Percentiles rank a stretch among this genome's conserved stretches.
Conservation (phyloP, 2,888 invertebrate species). For the Netelia virgata region DNA sequence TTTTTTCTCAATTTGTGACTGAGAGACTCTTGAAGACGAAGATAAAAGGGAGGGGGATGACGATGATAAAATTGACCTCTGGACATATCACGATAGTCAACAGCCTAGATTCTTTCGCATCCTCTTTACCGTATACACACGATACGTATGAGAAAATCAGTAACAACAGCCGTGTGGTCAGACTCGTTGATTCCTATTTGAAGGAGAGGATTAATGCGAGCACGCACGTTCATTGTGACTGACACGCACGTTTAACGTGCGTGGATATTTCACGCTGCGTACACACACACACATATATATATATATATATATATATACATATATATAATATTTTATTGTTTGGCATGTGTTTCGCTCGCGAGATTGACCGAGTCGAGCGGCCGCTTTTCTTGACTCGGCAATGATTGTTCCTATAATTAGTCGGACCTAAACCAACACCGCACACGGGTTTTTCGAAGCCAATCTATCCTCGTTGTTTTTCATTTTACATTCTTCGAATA, state of each 20-base stretch:
- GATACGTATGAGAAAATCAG: constrained; percentile 3
- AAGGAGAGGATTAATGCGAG: constrained; percentile 59
- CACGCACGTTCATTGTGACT: constrained; percentile 69
- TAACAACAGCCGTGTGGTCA: constrained; percentile 27
- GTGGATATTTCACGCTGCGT: constrained; percentile 1
- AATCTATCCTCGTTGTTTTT: constrained; percentile 25
- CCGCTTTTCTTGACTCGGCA: constrained; percentile 37
- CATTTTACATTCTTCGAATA: constrained; percentile 29
- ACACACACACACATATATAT: not conserved
- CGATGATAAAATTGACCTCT: constrained; percentile 53
- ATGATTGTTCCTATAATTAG: constrained; percentile 40
- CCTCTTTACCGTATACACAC: constrained; percentile 3
- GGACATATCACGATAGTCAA: constrained; percentile 42
- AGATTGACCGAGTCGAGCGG: constrained; percentile 33
- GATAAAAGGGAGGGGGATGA: constrained; percentile 18
- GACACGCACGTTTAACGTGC: constrained; percentile 54
- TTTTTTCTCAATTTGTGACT: too few species aligned
- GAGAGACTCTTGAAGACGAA: too few species aligned
- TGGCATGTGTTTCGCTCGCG: constrained; percentile 28
- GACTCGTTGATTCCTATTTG: constrained; percentile 63
- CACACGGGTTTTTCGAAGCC: not conserved
- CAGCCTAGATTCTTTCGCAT: constrained; percentile 71
- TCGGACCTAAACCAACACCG: constrained; percentile 1
- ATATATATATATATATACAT: not conserved
- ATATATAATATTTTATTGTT: constrained; percentile 31